Evolutionary conservation across 2,888 invertebrate genomes (phyloP), one percentile per base, ranked within the genome.

Genomic region (Lycophotia porphyrea): DNA sequence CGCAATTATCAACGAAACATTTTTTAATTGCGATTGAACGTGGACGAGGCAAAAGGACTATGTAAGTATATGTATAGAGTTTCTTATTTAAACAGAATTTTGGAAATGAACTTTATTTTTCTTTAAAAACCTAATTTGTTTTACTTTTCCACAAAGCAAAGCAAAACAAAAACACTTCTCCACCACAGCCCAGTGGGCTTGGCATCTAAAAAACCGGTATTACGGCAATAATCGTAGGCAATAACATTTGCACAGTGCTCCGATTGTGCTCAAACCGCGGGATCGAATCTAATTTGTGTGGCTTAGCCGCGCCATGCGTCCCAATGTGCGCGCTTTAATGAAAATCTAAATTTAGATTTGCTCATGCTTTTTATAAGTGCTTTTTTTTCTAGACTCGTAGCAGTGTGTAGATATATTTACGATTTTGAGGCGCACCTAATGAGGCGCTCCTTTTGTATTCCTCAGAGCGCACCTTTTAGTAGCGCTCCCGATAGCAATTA

Each of bases 281-380:
- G 78, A 77, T 80, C 82, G 83, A 79, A 84, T 87, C 85, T 88
- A 85, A 88, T 88, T 88, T 85, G 85, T 78, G 76, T 74, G 79
- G 87, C 84, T 80, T 85, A 88, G 81, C 85, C 78, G 80, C 67
- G 74, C 71, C 81, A 79, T 80, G 84, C 74, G 75, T 71, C 69
- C 76, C 86, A 84, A 86, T 86, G 80, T 80, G 69, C 66, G 60
- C 61, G 67, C 78, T 74, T 73, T 84, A 87, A 88, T 88, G 84
- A 85, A 88, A 84, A 85, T 88, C 80, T 87, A 80, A 86, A 87
- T 83, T 82, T 79, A 83, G 81, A 74, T 42, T 18, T 24, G 61
- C 70, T 66, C 5, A 63, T 74, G 64, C 36, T 78, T 78, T 80
- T 66, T 63, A 34, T 49, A 49, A 34, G 15, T 60, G 55, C n/a